phyloP scores from a whole-genome alignment of 2,113 vertebrate species.

The Acinonyx jubatus region DNA sequence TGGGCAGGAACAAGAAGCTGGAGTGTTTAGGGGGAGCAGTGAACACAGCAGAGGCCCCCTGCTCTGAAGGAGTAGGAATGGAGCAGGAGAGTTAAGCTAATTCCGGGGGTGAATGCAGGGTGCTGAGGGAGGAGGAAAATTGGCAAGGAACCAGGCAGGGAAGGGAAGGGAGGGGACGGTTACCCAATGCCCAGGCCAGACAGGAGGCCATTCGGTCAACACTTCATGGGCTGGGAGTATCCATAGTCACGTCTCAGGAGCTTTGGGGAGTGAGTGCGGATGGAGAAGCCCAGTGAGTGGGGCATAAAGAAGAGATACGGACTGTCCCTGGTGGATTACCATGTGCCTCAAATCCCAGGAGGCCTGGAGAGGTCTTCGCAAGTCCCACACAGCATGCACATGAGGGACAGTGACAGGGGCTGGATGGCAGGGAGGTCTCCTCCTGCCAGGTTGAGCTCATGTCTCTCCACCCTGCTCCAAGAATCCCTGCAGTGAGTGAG shows the following conservation, averaged over 20 bases:
- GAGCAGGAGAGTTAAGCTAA: not conserved
- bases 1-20: not conserved
- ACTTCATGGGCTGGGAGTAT: not conserved
- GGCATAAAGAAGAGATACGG: not conserved
- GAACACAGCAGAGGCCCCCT: not conserved
- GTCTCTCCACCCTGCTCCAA: not conserved
- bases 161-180: not conserved
- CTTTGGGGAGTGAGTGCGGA: not conserved
- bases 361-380: not conserved
- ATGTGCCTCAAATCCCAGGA: not conserved
- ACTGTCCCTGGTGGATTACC: not conserved
- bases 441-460: not conserved
- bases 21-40: accelerated
- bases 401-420: not conserved
- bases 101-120: not conserved
- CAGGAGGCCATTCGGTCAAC: not conserved
- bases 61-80: not conserved
- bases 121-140: too few species aligned
- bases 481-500: not conserved
- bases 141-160: not conserved
- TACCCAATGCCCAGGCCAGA: not conserved
- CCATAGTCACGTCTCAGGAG: not conserved
- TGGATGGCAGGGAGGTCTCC: not conserved
- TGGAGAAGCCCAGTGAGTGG: not conserved
- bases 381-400: not conserved